Evolutionary conservation across 2,888 invertebrate species (phyloP), one percentile per base, ranked within the genome.

Genomic region (Nomada fucata): DNA sequence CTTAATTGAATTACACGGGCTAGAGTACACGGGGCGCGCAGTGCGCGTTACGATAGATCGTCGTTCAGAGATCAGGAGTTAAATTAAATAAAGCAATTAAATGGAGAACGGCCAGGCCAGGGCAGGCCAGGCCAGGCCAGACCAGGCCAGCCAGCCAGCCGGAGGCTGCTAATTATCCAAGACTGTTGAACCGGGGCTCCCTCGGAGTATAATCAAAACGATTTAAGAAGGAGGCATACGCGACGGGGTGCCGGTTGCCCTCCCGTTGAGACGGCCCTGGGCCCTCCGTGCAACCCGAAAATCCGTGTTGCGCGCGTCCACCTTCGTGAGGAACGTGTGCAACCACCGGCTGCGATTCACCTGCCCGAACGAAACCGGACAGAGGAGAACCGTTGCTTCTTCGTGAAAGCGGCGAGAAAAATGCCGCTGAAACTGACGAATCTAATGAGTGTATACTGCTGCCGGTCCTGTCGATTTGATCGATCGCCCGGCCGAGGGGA

Each of bases 201-300:
- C 83, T 67, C 36, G 47, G 55, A 70, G 77, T 81, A 89, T 90
- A 91, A 90, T 90, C 88, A 88, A 89, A 87, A 84, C 87, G 90
- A 91, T 92, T 90, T 89, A 89, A 88, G 89, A 86, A 82, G 85
- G 90, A 88, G 88, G 84, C 79, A 79, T 36, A 67, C 92, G 63
- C 91, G 50, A 79, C 90, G 84, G 91, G 91, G 84, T 76, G 86
- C 78, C 88, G 11, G 70, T 23, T 60, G 76, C 79, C 86, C 89
- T 81, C 91, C 91, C 86, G 89, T 88, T 63, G 92, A 52, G 88
- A 70, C 64, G 83, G 71, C 81, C 84, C 87, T 83, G 86, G 74
- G 57, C 61, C 61, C 52, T 44, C 53, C 76, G 55, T 36, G 72
- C 64, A 64, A 76, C 68, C 76, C 79, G 77, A 86, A 88, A 86